These are phyloP conservation scores for Syngnathus typhle DNA, from an alignment of 2,113 vertebrate species.

Conservation along the genomic window DNA sequence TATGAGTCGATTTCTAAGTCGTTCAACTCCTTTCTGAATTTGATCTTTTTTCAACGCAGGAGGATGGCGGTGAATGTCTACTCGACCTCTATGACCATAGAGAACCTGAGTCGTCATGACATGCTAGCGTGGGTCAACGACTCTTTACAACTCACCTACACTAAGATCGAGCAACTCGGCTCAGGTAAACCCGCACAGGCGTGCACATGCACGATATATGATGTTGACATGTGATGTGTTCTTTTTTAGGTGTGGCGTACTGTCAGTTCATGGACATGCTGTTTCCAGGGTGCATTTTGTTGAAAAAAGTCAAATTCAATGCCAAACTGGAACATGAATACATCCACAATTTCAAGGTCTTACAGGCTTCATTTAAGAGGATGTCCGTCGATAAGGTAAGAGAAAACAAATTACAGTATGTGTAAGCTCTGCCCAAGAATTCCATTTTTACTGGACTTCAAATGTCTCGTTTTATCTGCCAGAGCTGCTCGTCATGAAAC, in stretches of 20 bases:
- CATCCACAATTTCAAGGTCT: conserved; percentile 95
- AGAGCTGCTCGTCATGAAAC: background rate
- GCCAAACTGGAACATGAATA: conserved; percentile 91
- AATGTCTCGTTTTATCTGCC: background rate
- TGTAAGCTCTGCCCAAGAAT: too few species aligned
- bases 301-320: conserved; percentile 93
- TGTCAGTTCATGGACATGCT: conserved; percentile 99
- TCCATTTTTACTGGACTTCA: too few species aligned
- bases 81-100: conserved; percentile 91
- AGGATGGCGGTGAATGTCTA: conserved; percentile 98
- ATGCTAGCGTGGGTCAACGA: conserved; percentile 97
- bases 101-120: conserved; percentile 96
- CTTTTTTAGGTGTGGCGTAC: conserved; percentile 79
- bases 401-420: too few species aligned
- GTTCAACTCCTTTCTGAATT: background rate
- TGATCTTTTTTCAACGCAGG: conserved; percentile 62
- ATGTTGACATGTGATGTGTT: background rate
- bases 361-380: conserved; percentile 92
- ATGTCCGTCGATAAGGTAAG: conserved; percentile 96
- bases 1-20: background rate
- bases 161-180: conserved; percentile 93
- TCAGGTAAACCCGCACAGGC: conserved; percentile 70
- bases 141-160: conserved; percentile 89
- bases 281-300: conserved; percentile 87
- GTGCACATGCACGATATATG: background rate